Evolutionary conservation across 2,888 invertebrate genomes (phyloP), one percentile per base, ranked within the genome.

Genomic region (Calameuta idolon): DNA sequence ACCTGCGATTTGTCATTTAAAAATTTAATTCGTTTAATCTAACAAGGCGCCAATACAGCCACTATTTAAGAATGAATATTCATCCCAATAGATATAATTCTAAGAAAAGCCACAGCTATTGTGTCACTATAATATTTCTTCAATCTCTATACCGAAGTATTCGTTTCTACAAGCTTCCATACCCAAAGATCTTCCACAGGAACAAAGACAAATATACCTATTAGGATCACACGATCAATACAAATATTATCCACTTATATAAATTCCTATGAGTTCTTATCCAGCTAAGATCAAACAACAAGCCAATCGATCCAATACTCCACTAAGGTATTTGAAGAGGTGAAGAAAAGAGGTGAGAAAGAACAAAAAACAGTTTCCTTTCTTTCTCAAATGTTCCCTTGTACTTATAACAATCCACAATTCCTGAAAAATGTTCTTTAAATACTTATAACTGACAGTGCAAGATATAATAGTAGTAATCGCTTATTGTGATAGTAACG

Each of bases 1-100:
- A 71, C 34, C 71, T 71, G 31, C 71, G 12, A 34, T 71, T 71
- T 71, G 71, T 71, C 71, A 30, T 71, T 71, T 71, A 55, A 55
- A 55, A 55, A 55, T 55, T 55, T 55, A 55, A 55, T 55, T 23
- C 55, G 23, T 23, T 23, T 55, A 55, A 55, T 55, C 23, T 55
- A 9, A 55, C 9, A 9, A 55, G 55, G 55, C 55, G 55, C 55
- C 55, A 55, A 55, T 55, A 55, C 55, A 55, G 55, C 55, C 55
- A 55, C 55, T 23, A 55, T 55, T 23, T 55, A 55, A 23, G 9
- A 55, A 55, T 55, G 2, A 55, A 23, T 55, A 55, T 55, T 55
- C 23, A 55, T 55, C 2, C 23, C 2, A 23, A 23, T 23, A 55
- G 55, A 55, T 55, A 55, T 55, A 23, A 23, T 55, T 55, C 55